Evolutionary conservation across 2,888 invertebrate species (phyloP).

Genomic region (Trichopoda pennipes): DNA sequence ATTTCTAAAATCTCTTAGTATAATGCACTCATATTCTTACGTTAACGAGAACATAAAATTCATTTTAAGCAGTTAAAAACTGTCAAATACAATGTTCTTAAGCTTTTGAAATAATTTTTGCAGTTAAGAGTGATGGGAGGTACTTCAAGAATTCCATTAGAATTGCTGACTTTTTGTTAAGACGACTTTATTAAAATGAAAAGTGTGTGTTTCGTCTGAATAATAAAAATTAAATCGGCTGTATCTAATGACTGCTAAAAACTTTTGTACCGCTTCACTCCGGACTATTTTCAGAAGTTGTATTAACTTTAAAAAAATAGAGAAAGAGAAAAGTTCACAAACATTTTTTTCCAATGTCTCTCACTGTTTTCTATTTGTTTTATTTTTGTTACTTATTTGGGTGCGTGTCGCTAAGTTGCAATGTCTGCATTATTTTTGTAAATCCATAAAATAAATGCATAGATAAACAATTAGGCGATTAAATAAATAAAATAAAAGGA

Average conservation of each 20-base stretch:
- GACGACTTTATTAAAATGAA: constrained; percentile 5
- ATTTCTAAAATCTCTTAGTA: too few relatives aligned
- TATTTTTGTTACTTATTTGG: constrained; percentile 45
- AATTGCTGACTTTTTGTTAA: constrained; percentile 11
- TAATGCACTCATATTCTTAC: too few relatives aligned
- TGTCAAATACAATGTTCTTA: too few relatives aligned
- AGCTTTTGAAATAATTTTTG: constrained; percentile 3
- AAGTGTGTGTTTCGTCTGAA: not conserved
- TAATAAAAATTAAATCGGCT: constrained; percentile 18
- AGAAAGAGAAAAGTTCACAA: constrained; percentile 12
- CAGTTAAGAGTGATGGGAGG: constrained; percentile 22
- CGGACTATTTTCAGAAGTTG: constrained; percentile 44
- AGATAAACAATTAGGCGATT: constrained; percentile 17
- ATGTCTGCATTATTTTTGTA: constrained; percentile 72
- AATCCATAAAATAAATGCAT: constrained; percentile 35
- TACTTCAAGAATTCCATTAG: constrained; percentile 28
- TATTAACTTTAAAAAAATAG: constrained; percentile 46
- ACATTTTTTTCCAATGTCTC: constrained; percentile 17
- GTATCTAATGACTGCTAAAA: constrained; percentile 1
- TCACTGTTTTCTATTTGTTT: constrained; percentile 1
- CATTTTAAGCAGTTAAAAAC: too few relatives aligned
- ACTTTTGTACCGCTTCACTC: not conserved
- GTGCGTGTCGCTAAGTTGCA: constrained; percentile 69
- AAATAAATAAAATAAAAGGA: too few relatives aligned
- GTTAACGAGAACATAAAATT: too few relatives aligned